These are phyloP conservation scores for Lypha dubia DNA, from an alignment of 2,888 invertebrate species.

Conservation along the genomic window DNA sequence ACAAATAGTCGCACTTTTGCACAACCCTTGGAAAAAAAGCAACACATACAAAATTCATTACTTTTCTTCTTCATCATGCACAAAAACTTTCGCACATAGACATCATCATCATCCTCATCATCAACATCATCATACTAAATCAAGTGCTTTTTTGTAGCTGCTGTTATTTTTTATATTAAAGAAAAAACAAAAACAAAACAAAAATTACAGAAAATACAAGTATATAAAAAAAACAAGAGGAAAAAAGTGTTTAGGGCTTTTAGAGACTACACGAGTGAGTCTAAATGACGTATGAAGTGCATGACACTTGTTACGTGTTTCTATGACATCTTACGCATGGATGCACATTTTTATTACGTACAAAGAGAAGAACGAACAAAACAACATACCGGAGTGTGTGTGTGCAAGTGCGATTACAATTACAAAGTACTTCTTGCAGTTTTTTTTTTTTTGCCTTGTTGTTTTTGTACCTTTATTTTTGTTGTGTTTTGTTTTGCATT, in stretches of 20 bases:
- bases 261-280: slow-evolving; percentile 53
- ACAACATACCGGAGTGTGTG: slow-evolving; percentile 20
- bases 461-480: slow-evolving; percentile 21
- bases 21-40: slow-evolving; percentile 29
- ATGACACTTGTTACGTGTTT: slow-evolving; percentile 74
- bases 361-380: slow-evolving; percentile 51
- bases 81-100: slow-evolving; percentile 24
- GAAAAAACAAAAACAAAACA: too few species aligned
- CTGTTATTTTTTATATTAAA: slow-evolving; percentile 33
- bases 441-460: slow-evolving; percentile 39
- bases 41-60: slow-evolving; percentile 49
- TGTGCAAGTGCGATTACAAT: slow-evolving; percentile 38
- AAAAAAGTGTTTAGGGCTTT: slow-evolving; percentile 55
- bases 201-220: slow-evolving; percentile 19
- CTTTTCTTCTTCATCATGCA: slow-evolving; percentile 56
- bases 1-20: slow-evolving; percentile 30
- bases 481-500: slow-evolving; percentile 5
- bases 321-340: slow-evolving; percentile 73
- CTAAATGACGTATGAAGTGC: slow-evolving; percentile 73
- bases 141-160: slow-evolving; percentile 43
- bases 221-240: neutral
- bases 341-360: slow-evolving; percentile 67
- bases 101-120: neutral
- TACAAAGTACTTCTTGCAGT: slow-evolving; percentile 43
- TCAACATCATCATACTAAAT: neutral